Percentiles rank a stretch among this genome's conserved stretches.
phyloP scores from a whole-genome alignment of 2,113 vertebrate genomes.

The Hemiscyllium ocellatum region DNA sequence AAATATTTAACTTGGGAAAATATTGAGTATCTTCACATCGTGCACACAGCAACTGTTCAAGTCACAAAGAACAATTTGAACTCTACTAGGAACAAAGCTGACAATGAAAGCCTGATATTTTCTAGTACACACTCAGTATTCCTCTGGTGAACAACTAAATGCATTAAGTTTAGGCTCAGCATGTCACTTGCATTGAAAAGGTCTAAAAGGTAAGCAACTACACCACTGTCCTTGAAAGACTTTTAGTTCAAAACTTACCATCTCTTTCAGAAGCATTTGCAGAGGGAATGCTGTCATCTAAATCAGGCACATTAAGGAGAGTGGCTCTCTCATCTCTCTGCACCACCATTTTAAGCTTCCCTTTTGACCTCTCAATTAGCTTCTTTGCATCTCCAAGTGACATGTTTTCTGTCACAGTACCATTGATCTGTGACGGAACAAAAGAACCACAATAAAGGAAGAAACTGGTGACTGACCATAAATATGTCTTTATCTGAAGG shows the following conservation, averaged over 20 bases:
- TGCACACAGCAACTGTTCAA: neutral
- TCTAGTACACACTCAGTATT: neutral
- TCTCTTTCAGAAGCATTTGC: conserved; percentile 94
- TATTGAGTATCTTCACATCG: neutral
- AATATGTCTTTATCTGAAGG: conserved; percentile 14
- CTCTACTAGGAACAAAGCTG: neutral
- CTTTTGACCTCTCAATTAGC: conserved; percentile 96
- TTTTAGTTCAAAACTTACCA: conserved; percentile 61
- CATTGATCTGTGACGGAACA: conserved; percentile 76
- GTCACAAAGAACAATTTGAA: neutral
- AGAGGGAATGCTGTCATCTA: conserved; percentile 95
- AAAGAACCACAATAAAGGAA: neutral
- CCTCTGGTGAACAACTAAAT: neutral
- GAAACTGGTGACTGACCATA: neutral
- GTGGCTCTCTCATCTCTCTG: conserved; percentile 92
- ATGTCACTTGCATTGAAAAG: neutral
- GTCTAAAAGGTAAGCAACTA: neutral
- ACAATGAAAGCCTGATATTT: neutral
- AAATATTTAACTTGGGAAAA: neutral
- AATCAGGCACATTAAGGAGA: conserved; percentile 87
- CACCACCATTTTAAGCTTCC: conserved; percentile 98
- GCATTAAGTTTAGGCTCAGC: neutral
- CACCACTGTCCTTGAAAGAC: neutral
- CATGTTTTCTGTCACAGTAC: conserved; percentile 98
- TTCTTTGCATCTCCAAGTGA: conserved; percentile 97